Base-by-base conservation (phyloP, 2,888 invertebrate species). In the Sphinx pinastri region DNA sequence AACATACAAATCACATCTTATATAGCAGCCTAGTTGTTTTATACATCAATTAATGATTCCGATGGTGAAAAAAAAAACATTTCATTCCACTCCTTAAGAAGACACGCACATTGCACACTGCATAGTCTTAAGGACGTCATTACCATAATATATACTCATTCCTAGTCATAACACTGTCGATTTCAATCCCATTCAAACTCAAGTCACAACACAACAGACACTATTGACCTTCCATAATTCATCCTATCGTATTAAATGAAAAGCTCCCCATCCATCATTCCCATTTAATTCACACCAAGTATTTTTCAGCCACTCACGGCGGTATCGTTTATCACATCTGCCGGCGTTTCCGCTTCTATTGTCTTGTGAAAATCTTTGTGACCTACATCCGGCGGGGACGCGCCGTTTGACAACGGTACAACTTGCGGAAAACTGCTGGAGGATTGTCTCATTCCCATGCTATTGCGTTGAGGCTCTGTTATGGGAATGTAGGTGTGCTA, bases 291-390 rank as follows among this genome's bases (percentile, higher is more conserved):
- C 88, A 88, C 87, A 86, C 81, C 74, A 76, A 79, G 79, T 79
- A 83, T 86, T 87, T 87, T 88, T 81, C 85, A 85, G 83, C 86
- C 80, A 86, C 89, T 90, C 91, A 90, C 88, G 86, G 79, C 79
- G 71, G 78, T 80, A 84, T 88, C 89, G 86, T 91, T 90, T 88
- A 90, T 91, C 89, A 91, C 85, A 79, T 80, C 81, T 77, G 77
- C 77, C 73, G 78, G 76, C 78, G 81, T 80, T 81, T 77, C 80
- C 79, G 77, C 79, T 78, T 75, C 80, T 81, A 86, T 90, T 90
- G 90, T 90, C 89, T 91, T 84, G 82, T 77, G 79, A 78, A 82
- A 79, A 80, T 82, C 84, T 79, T 77, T 79, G 83, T 81, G 86
- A 84, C 87, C 86, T 81, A 84, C 80, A 85, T 86, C 79, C 76